These are phyloP conservation scores for Aleiodes testaceus DNA, from an alignment of 2,888 invertebrate genomes.

Conservation along the genomic window DNA sequence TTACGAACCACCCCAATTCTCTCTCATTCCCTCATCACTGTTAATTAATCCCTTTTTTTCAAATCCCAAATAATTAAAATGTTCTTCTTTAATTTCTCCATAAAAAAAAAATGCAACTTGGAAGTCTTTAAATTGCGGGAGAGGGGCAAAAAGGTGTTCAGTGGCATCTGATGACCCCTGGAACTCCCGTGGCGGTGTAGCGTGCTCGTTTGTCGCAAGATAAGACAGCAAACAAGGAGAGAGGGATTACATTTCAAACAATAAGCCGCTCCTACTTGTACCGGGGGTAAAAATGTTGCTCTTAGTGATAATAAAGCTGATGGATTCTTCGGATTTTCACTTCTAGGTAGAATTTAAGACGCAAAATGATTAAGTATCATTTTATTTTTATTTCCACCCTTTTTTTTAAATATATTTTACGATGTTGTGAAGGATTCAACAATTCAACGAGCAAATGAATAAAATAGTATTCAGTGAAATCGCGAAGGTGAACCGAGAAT, in stretches of 20 bases:
- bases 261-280: background rate
- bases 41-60: slow-evolving; percentile 1
- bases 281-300: no score
- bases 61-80: slow-evolving; percentile 14
- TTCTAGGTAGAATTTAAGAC: no score
- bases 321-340: no score
- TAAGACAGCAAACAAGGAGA: slow-evolving; percentile 7
- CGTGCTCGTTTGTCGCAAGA: slow-evolving; percentile 21
- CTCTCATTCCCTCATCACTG: background rate
- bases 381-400: no score
- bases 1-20: background rate
- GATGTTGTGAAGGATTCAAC: no score
- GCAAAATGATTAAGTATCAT: no score
- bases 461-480: no score
- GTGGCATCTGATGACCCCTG: slow-evolving; percentile 18
- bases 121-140: background rate
- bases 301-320: no score
- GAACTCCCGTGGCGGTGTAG: slow-evolving; percentile 12
- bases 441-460: no score
- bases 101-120: background rate
- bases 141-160: no score
- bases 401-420: no score
- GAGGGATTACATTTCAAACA: slow-evolving; percentile 25
- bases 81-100: background rate
- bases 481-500: no score